phyloP scores from a whole-genome alignment of 53 echinoderm and acorn worm genomes.

The Hippasteria phrygiana region DNA sequence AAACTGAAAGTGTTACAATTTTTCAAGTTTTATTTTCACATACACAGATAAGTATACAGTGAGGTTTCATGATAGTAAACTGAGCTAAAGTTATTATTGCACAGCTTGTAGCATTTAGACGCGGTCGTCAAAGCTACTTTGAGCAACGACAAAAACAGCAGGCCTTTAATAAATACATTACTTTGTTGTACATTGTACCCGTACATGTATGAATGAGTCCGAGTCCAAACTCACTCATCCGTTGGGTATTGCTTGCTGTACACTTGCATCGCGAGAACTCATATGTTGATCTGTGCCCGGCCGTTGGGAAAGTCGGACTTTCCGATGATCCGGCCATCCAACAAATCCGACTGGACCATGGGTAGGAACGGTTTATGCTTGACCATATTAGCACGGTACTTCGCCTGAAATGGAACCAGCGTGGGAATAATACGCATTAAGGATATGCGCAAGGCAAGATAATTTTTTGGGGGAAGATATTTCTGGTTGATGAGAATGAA shows the following conservation, averaged over 20 bases:
- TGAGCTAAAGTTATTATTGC: too few relatives aligned
- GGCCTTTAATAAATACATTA: conserved; percentile 19
- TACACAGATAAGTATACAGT: too few relatives aligned
- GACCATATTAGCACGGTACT: conserved; percentile 76
- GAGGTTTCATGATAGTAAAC: too few relatives aligned
- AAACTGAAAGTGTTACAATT: too few relatives aligned
- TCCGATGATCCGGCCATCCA: conserved; percentile 74
- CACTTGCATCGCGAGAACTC: background rate
- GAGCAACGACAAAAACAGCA: too few relatives aligned
- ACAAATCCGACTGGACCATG: conserved; percentile 84
- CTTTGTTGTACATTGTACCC: background rate
- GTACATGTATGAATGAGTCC: background rate
- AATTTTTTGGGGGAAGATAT: too few relatives aligned
- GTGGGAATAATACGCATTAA: background rate
- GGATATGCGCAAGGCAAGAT: background rate
- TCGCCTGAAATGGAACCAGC: conserved; percentile 75
- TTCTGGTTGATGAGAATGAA: too few relatives aligned
- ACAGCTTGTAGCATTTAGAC: too few relatives aligned
- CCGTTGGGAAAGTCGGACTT: conserved; percentile 60
- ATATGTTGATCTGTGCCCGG: conserved; percentile 22
- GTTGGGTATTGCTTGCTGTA: background rate
- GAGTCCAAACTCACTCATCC: background rate
- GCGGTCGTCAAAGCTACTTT: too few relatives aligned
- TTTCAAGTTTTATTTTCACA: too few relatives aligned
- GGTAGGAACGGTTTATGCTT: conserved; percentile 78